Percentiles rank a stretch among this genome's conserved stretches.
phyloP scores from a whole-genome alignment of 2,888 invertebrate genomes.

The Seira sanloemensis region DNA sequence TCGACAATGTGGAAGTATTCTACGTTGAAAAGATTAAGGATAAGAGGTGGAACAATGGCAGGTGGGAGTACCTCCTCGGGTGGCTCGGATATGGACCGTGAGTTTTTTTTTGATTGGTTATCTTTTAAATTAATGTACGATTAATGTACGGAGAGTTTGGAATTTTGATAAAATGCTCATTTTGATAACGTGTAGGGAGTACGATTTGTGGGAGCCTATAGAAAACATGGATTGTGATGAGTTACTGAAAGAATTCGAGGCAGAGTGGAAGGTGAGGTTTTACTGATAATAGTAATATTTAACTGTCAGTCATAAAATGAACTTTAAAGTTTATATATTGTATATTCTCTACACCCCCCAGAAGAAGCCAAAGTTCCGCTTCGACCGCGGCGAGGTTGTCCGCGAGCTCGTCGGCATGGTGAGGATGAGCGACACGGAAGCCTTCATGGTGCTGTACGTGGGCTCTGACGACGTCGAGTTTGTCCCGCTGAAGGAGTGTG shows the following conservation, averaged over 20 bases:
- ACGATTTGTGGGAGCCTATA: slow-evolving; percentile 41
- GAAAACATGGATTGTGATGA: slow-evolving; percentile 50
- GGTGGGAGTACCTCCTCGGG: slow-evolving; percentile 38
- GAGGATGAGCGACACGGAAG: neutral
- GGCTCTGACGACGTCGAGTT: slow-evolving; percentile 36
- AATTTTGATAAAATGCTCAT: slow-evolving; percentile 2
- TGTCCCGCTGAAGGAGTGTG: neutral
- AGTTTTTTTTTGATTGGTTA: too few relatives aligned
- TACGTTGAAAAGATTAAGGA: slow-evolving; percentile 49
- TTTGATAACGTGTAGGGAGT: slow-evolving; percentile 14
- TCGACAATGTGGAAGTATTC: slow-evolving; percentile 42
- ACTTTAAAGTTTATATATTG: neutral
- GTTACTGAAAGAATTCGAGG: slow-evolving; percentile 44
- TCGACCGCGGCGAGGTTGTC: slow-evolving; percentile 28
- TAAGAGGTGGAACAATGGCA: slow-evolving; percentile 22
- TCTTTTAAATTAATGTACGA: too few relatives aligned
- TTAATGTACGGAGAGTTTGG: too few relatives aligned
- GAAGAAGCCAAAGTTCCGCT: slow-evolving; percentile 25
- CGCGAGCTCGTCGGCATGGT: slow-evolving; percentile 29
- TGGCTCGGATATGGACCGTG: slow-evolving; percentile 52
- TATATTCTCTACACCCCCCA: too few relatives aligned
- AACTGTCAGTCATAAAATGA: neutral
- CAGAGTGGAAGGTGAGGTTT: slow-evolving; percentile 26
- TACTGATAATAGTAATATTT: neutral
- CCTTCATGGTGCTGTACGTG: slow-evolving; percentile 38